phyloP scores from a whole-genome alignment of 1,140 invertebrate species.

The Paraescarpia echinospica region DNA sequence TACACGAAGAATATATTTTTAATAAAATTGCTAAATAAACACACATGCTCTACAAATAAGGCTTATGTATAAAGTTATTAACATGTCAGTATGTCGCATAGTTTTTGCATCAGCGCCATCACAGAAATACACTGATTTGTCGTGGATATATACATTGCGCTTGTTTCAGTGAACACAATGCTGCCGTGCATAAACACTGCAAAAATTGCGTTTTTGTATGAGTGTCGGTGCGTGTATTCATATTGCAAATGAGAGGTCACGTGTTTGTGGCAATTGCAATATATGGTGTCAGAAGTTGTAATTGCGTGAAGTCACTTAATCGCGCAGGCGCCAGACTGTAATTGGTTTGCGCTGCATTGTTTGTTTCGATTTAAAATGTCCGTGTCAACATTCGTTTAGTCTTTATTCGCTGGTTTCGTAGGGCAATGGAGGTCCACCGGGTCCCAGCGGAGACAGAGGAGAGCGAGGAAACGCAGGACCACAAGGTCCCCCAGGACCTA shows the following conservation, averaged over 20 bases:
- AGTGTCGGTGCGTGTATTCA: neutral
- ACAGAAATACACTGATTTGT: too few relatives aligned
- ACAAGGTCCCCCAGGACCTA: slow-evolving; percentile 37
- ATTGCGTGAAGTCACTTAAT: neutral
- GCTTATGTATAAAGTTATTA: neutral
- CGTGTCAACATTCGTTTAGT: neutral
- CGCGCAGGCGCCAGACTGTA: neutral
- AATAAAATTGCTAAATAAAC: too few relatives aligned
- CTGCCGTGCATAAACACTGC: neutral
- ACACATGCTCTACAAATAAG: too few relatives aligned
- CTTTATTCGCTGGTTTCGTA: neutral
- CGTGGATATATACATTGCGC: neutral
- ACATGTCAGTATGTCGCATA: neutral
- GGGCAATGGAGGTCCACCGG: slow-evolving; percentile 13
- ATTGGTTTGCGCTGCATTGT: neutral
- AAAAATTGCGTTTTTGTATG: neutral
- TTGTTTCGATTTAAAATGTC: neutral
- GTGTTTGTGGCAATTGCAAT: neutral
- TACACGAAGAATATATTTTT: too few relatives aligned
- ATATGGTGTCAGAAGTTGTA: neutral
- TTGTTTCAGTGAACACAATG: neutral
- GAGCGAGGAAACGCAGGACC: slow-evolving; percentile 46
- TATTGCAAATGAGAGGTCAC: neutral
- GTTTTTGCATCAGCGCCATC: too few relatives aligned
- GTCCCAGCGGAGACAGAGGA: slow-evolving; percentile 35